Conservation (phyloP, 2,888 invertebrate species). For the Sarcophaga subvicina region DNA sequence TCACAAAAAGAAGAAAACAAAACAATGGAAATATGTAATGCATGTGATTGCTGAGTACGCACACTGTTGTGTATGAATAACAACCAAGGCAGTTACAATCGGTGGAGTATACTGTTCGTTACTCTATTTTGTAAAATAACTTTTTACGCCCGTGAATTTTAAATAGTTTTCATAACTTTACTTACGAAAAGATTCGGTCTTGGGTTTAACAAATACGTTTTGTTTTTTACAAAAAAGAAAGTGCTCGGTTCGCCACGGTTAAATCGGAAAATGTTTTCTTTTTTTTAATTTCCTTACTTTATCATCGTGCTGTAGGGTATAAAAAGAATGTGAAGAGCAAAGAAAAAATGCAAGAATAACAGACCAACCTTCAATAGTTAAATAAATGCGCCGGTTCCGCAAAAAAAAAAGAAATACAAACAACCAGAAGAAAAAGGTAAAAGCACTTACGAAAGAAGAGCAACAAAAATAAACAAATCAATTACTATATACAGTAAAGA, state of each 20-base stretch:
- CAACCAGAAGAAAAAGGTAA: constrained; percentile 13
- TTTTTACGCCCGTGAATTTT: too few species aligned
- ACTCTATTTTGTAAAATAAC: too few species aligned
- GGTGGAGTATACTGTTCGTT: too few species aligned
- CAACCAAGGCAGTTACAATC: not conserved
- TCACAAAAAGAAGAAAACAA: not conserved
- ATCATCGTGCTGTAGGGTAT: too few species aligned
- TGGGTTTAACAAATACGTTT: too few species aligned
- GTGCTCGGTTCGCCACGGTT: too few species aligned
- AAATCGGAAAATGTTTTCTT: not conserved
- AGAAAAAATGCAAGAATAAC: not conserved
- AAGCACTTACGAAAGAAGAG: not conserved
- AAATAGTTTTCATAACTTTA: too few species aligned
- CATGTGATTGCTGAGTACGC: not conserved
- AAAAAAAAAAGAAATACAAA: not conserved
- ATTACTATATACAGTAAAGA: constrained; percentile 18
- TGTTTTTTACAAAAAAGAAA: too few species aligned
- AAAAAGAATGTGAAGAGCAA: not conserved
- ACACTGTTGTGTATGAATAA: not conserved
- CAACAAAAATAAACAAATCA: constrained; percentile 30
- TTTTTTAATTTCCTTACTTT: not conserved
- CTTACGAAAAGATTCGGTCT: too few species aligned
- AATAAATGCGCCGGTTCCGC: constrained; percentile 66
- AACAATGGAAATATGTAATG: not conserved
- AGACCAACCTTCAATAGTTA: constrained; percentile 54